phyloP scores from a whole-genome alignment of 2,797 vertebrate genomes.

The Argyrosomus regius region DNA sequence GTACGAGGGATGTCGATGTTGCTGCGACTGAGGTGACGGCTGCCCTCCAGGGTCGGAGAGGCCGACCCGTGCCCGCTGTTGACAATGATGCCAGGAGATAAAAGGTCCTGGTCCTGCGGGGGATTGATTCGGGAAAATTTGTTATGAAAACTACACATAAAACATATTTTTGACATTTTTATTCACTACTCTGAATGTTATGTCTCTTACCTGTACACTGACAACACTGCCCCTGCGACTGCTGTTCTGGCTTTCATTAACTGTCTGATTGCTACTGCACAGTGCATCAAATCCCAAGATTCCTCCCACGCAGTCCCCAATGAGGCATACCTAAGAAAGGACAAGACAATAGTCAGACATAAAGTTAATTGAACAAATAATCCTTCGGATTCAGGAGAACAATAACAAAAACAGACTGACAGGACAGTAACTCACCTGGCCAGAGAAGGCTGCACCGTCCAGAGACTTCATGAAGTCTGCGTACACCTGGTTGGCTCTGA shows the following conservation, averaged over 20 bases:
- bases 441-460: conserved; percentile 92
- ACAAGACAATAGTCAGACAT: conserved; percentile 33
- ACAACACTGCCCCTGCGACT: conserved; percentile 94
- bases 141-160: not conserved
- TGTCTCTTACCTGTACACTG: conserved; percentile 90
- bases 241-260: conserved; percentile 97
- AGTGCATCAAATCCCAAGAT: conserved; percentile 97
- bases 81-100: conserved; percentile 93
- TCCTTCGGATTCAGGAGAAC: not conserved
- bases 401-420: not conserved
- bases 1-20: conserved; percentile 96
- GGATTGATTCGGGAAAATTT: conserved; percentile 4
- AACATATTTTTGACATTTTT: not conserved
- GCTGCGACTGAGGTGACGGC: conserved; percentile 96
- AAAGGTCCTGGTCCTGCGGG: conserved; percentile 93
- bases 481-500: conserved; percentile 94
- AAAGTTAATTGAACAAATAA: conserved; percentile 1
- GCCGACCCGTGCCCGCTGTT: conserved; percentile 87
- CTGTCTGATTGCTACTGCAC: conserved; percentile 93
- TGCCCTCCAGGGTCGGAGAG: conserved; percentile 90
- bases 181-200: not conserved
- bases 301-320: conserved; percentile 97
- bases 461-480: conserved; percentile 93
- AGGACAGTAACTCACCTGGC: conserved; percentile 87
- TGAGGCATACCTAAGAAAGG: conserved; percentile 90